Base-by-base conservation (phyloP, 2,888 invertebrate species). In the Lasius platythorax region DNA sequence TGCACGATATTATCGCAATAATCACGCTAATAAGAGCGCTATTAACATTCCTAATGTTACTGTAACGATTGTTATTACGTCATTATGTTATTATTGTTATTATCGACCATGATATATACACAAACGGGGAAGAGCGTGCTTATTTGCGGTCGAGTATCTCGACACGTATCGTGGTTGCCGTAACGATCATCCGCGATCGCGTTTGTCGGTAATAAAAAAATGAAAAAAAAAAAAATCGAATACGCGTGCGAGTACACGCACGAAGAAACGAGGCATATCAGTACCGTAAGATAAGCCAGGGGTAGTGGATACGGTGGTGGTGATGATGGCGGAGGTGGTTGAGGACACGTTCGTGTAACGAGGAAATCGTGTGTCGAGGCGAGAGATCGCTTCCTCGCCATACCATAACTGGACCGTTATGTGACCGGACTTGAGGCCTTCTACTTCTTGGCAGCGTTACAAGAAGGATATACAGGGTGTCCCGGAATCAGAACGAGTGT, bases 331-430 rank as follows among this genome's bases (percentile, higher is more conserved):
- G 37, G 40, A 43, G 85, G 74, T 23, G 73, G 68, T 68, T 56
- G 56, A 67, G 58, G 68, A 78, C 68, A 85, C 72, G 91, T 88
- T 88, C 85, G 87, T 88, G 89, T 89, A 91, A 89, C 88, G 91
- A 87, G 87, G 89, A 89, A 91, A 89, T 88, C 89, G 89, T 90
- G 85, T 90, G 89, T 90, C 84, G 87, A 87, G 90, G 84, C 90
- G 87, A 89, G 90, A 89, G 89, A 88, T 90, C 87, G 87, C 85
- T 89, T 93, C 93, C 91, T 93, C 90, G 92, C 92, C 91, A 91
- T 92, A 92, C 93, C 93, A 94, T 93, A 94, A 94, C 94, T 93
- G 93, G 94, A 94, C 94, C 94, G 94, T 94, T 94, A 94, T 94
- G 93, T 94, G 94, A 94, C 94, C 94, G 93, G 91, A 92, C 93